Percentiles rank a stretch among this genome's conserved stretches.
Evolutionary conservation across 1,140 invertebrate species (phyloP).

Genomic region (Calephelis virginiensis): DNA sequence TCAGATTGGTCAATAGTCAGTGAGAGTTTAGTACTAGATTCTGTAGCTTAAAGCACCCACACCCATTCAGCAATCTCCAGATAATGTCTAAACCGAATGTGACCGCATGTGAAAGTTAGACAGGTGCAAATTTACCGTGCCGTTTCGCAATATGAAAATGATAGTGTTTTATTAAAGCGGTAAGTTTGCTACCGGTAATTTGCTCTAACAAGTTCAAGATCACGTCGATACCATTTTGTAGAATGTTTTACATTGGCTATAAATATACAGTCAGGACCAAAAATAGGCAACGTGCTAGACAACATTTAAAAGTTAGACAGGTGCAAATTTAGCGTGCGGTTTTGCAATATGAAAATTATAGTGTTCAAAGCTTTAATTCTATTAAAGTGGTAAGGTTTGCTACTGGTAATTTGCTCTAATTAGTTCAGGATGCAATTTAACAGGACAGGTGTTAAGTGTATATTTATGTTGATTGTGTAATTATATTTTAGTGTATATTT

Average conservation of each 20-base stretch:
- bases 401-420: conserved; percentile 42
- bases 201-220: conserved; percentile 63
- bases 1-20: conserved; percentile 15
- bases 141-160: conserved; percentile 25
- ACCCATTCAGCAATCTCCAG: conserved; percentile 3
- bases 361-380: conserved; percentile 27
- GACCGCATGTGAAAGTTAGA: conserved; percentile 12
- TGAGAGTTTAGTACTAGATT: conserved; percentile 15
- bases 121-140: conserved; percentile 23
- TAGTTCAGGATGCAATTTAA: conserved; percentile 56
- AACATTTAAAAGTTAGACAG: conserved; percentile 3
- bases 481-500: too few species aligned
- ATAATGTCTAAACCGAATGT: conserved; percentile 14
- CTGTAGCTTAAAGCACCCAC: conserved; percentile 7
- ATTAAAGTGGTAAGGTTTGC: conserved; percentile 21
- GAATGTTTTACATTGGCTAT: conserved; percentile 34
- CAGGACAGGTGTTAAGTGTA: too few species aligned
- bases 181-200: conserved; percentile 38
- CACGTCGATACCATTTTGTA: conserved; percentile 36
- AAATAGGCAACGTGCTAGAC: background rate
- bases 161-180: conserved; percentile 29
- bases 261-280: conserved; percentile 35
- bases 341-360: conserved; percentile 26
- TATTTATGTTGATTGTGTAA: too few species aligned
- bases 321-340: conserved; percentile 25